Evolutionary conservation across 2,113 vertebrate species (phyloP), one percentile per base, ranked within the genome.

Genomic region (Pterocles gutturalis): DNA sequence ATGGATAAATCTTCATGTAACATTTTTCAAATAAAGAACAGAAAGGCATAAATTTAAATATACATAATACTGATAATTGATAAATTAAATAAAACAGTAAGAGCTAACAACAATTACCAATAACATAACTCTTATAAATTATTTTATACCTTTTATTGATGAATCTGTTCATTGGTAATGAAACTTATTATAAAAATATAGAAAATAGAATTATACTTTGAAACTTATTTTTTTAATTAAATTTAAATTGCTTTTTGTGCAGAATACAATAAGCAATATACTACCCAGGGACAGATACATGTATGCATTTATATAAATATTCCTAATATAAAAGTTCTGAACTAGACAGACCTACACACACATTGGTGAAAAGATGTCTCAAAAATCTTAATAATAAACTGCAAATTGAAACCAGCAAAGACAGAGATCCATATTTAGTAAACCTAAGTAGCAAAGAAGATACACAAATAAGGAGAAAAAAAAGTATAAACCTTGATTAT

Each of bases 141-240:
- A 38, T 43, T 41, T 31, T 73, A 55, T 20, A 31, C 4, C 31
- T 73, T 34, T 33, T 22, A 33, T 54, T 73, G 18, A 55, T 26
- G 4, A 7, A 60, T 61, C 3, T 49, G 4, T 19, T 43, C 2
- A 7, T 36, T 11, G 4, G 2, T 17, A 29, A 72, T 24, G 1
- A 48, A 45, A 60, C 69, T 54, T 45, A 60, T 72, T 61, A n/a
- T n/a, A n/a, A n/a, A n/a, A n/a, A n/a, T 55, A 18, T 31, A 67
- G 38, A 61, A 61, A 48, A 48, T 41, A 15, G 41, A 76, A n/a
- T 31, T 43, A 24, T 53, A 29, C 9, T 49, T 86, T 45, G 8
- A 13, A 54, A 87, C 4, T 70, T 67, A 66, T 71, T 1, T 1
- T 45, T 1, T 22, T 3, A 22, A 15, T 21, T 57, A 31, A 10